Evolutionary conservation across 2,113 vertebrate species (phyloP).

Genomic region (Cochlearius cochlearius): DNA sequence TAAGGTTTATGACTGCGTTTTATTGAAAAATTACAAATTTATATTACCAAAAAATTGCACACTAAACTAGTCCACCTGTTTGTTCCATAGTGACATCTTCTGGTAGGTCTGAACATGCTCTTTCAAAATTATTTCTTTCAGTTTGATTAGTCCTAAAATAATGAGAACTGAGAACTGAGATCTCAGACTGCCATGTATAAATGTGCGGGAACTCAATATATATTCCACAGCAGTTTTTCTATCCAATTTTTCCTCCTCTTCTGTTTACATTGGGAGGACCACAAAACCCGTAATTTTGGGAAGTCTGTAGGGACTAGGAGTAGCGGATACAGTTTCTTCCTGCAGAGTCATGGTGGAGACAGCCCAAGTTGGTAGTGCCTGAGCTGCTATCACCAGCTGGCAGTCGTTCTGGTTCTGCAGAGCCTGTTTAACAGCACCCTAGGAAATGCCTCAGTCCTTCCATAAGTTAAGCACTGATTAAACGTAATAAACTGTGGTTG

Average conservation of each 20-base stretch:
- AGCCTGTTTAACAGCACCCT: neutral
- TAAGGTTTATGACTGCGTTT: neutral
- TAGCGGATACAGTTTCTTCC: neutral
- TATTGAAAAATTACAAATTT: neutral
- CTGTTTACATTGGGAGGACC: neutral
- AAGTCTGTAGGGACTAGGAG: neutral
- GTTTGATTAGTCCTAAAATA: neutral
- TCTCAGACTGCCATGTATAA: neutral
- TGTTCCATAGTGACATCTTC: constrained; percentile 43
- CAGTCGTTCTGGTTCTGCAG: neutral
- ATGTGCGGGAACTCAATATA: neutral
- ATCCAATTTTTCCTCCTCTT: neutral
- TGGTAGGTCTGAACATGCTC: neutral
- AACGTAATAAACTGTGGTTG: neutral
- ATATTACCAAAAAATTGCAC: neutral
- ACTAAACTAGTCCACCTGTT: neutral
- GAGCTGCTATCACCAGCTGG: neutral
- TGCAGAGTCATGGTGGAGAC: neutral
- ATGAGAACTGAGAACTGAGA: neutral
- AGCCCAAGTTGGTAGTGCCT: fast-evolving
- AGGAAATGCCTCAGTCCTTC: neutral
- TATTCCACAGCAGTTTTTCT: neutral
- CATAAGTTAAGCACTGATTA: neutral
- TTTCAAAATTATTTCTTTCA: neutral
- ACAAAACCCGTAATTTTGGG: neutral